These are phyloP conservation scores for Cephus runcator DNA, from an alignment of 2,888 invertebrate genomes.

Conservation along the genomic window DNA sequence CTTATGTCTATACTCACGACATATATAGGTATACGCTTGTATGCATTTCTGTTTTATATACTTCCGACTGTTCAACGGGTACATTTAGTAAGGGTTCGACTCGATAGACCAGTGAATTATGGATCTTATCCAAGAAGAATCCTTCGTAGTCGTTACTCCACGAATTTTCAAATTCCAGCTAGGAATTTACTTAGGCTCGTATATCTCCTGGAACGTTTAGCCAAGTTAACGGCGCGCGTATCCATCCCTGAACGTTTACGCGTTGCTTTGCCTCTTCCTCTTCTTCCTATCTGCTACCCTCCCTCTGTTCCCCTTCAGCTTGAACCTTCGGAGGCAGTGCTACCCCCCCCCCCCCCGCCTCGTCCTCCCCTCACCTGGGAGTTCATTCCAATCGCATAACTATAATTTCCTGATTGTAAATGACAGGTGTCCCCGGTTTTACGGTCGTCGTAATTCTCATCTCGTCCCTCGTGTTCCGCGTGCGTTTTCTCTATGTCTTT, in stretches of 20 bases:
- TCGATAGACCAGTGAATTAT: neutral
- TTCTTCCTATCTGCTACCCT: no score
- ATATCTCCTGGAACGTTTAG: neutral
- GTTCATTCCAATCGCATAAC: slow-evolving; percentile 38
- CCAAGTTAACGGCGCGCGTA: neutral
- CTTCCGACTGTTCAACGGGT: neutral
- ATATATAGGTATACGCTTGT: neutral
- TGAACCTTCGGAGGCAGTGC: neutral
- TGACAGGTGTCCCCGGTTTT: slow-evolving; percentile 39
- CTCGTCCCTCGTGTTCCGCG: neutral
- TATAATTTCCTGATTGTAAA: slow-evolving; percentile 45
- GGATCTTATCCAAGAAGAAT: neutral
- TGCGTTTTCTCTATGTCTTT: neutral
- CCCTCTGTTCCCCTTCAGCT: neutral
- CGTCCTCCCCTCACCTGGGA: neutral
- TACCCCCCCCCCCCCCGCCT: neutral
- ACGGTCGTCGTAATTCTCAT: slow-evolving; percentile 2
- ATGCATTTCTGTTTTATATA: neutral
- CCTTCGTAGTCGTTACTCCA: neutral
- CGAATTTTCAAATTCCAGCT: slow-evolving; percentile 1
- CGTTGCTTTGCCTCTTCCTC: neutral
- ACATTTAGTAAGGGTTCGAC: neutral
- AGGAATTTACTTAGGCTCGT: neutral
- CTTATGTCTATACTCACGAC: neutral
- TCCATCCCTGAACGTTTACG: neutral